These are phyloP conservation scores for Ectropis crepuscularia DNA, from an alignment of 2,888 invertebrate genomes.

Conservation along the genomic window DNA sequence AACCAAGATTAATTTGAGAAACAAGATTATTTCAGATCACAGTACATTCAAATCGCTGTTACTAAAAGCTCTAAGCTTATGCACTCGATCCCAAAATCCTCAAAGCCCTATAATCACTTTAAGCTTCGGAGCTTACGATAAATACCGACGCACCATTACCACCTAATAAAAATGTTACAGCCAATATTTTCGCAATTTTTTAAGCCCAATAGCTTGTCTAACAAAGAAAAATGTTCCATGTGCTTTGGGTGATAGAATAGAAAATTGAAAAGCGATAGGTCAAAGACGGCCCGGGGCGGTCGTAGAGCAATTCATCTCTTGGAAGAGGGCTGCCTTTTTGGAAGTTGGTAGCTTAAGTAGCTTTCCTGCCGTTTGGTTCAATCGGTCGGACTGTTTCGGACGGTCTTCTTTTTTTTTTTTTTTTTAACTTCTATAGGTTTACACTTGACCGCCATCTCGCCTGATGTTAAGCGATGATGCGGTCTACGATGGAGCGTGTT, in stretches of 20 bases:
- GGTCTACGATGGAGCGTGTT: too few species aligned
- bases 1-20: not conserved
- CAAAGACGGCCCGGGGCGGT: constrained; percentile 45
- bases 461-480: too few species aligned
- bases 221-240: constrained; percentile 51
- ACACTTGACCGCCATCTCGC: too few species aligned
- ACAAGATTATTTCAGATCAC: not conserved
- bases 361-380: constrained; percentile 27
- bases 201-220: constrained; percentile 48
- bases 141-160: constrained; percentile 51
- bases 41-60: not conserved
- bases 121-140: constrained; percentile 47
- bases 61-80: constrained; percentile 26
- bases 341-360: constrained; percentile 30
- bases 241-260: constrained; percentile 59
- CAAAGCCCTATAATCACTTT: constrained; percentile 39
- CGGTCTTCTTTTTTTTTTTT: too few species aligned
- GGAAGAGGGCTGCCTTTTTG: constrained; percentile 40
- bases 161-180: constrained; percentile 53
- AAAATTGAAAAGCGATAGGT: constrained; percentile 63
- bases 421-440: too few species aligned
- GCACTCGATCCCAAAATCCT: constrained; percentile 26
- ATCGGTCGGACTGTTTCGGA: constrained; percentile 23
- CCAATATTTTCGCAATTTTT: constrained; percentile 57
- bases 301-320: constrained; percentile 40